A percentile compares a stretch with the other conserved stretches of the same genome.
These are phyloP conservation scores for Pimephales promelas DNA, from an alignment of 2,113 vertebrate species.

Conservation along the genomic window DNA sequence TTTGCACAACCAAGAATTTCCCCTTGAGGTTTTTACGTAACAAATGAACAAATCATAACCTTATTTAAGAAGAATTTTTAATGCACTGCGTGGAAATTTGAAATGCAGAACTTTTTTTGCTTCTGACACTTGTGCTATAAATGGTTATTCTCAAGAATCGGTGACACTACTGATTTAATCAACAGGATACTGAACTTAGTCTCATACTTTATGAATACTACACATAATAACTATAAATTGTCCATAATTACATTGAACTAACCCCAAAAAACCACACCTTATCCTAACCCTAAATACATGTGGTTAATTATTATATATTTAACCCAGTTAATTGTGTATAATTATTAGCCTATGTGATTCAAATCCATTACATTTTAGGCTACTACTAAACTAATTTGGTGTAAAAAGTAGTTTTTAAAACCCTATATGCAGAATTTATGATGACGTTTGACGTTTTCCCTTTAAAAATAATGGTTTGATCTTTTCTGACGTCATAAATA, in stretches of 20 bases:
- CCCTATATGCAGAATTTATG: background rate
- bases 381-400: no score
- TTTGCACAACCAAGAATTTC: slow-evolving; percentile 14
- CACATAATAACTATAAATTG: no score
- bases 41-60: background rate
- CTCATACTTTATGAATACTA: background rate
- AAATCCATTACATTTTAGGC: no score
- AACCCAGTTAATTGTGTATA: background rate
- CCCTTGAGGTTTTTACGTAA: background rate
- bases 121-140: background rate
- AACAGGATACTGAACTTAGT: background rate
- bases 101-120: background rate
- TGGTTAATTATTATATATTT: background rate
- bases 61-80: background rate
- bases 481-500: background rate
- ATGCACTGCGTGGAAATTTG: background rate
- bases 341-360: no score
- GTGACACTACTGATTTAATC: background rate
- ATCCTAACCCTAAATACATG: no score
- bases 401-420: background rate
- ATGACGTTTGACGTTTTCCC: background rate
- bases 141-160: background rate
- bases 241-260: no score
- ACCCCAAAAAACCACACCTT: no score
- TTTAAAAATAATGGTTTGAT: background rate